Conservation (phyloP, 53 echinoderm and acorn worm species). For the Paelopatides confundens region DNA sequence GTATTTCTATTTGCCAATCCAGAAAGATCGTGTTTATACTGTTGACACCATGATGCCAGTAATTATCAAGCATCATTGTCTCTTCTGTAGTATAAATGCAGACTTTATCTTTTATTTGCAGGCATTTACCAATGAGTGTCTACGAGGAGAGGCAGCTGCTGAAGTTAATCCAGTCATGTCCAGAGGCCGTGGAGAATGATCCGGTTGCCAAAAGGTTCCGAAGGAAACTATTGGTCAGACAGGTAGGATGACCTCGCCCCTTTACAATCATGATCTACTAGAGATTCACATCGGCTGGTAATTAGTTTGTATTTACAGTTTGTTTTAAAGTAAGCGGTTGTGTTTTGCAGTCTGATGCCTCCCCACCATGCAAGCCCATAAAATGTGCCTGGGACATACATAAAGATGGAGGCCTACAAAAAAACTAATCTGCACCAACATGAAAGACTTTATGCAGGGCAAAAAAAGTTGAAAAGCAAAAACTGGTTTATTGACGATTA, state of each 20-base stretch:
- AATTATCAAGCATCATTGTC: background rate
- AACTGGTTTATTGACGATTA: too few relatives aligned
- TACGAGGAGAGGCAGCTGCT: conserved; percentile 94
- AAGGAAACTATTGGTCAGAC: conserved; percentile 86
- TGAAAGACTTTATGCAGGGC: too few relatives aligned
- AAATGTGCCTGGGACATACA: too few relatives aligned
- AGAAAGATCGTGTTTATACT: background rate
- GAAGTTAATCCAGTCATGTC: conserved; percentile 80
- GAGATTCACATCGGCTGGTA: background rate
- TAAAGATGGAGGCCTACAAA: too few relatives aligned
- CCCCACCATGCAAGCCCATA: too few relatives aligned
- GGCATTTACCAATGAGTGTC: conserved; percentile 92
- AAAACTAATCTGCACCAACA: too few relatives aligned
- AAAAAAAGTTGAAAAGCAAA: too few relatives aligned
- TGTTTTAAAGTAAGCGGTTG: too few relatives aligned
- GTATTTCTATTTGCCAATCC: too few relatives aligned
- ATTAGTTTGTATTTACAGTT: background rate
- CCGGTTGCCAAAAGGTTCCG: conserved; percentile 78
- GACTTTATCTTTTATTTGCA: conserved; percentile 17
- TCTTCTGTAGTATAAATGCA: too few relatives aligned
- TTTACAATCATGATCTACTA: background rate
- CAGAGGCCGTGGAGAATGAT: conserved; percentile 88
- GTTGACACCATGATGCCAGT: background rate
- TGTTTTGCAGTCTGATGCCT: too few relatives aligned
- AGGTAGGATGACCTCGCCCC: conserved; percentile 43